Evolutionary conservation across 2,888 invertebrate genomes (phyloP), one percentile per base, ranked within the genome.

Genomic region (Drymonia ruficornis): DNA sequence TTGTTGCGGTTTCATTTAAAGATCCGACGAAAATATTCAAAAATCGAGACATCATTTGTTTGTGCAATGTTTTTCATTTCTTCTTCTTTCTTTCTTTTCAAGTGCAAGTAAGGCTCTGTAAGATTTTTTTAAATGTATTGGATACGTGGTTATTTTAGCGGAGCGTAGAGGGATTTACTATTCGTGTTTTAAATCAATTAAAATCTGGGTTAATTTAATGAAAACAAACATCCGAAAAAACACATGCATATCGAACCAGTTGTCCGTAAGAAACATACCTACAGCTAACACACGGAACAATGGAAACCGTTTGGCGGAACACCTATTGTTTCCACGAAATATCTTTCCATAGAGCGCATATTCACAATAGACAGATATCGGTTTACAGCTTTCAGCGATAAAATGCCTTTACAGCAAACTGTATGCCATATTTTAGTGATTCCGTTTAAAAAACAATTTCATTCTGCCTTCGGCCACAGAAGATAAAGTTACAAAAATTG

Each of bases 331-430:
- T 83, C 69, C 71, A 73, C 65, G 68, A 6, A 81, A 85, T 85
- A 81, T 81, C 81, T 84, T 86, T 88, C 86, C 83, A 75, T 74
- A 70, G 74, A 80, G 62, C 74, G 82, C 78, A 79, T 74, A 74
- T 81, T 74, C 65, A 84, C 86, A 89, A 89, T 87, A 73, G 80
- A 60, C 59, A 74, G 80, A 84, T 84, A 87, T 80, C 80, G 77
- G 67, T 83, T 84, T 83, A 84, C 77, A 76, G 71, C 73, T 78
- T 74, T 70, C 68, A 65, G 59, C 70, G 80, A 87, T 85, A 81
- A 83, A 81, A 78, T 76, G 70, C 71, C 71, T 61, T 66, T 65
- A 62, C 55, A 34, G 2, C 43, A 50, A 55, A 53, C 59, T 56
- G 47, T 51, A 60, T 42, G 55, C 62, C 62, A 60, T 65, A 65